These are phyloP conservation scores for Phylloscopus trochilus DNA, from an alignment of 2,113 vertebrate species.

Conservation along the genomic window DNA sequence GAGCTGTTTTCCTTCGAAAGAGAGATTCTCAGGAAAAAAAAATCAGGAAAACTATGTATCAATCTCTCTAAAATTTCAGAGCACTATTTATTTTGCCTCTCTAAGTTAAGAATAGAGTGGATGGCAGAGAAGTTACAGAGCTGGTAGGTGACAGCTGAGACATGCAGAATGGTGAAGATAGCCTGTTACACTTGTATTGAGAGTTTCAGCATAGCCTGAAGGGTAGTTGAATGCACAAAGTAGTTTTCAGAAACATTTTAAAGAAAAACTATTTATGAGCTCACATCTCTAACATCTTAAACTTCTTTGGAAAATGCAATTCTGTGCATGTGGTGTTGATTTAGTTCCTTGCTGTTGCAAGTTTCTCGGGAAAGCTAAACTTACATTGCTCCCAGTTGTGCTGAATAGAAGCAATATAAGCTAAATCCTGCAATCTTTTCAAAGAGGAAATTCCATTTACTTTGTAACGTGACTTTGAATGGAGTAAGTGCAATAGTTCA, in stretches of 20 bases:
- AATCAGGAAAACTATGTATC: not conserved
- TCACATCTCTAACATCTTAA: not conserved
- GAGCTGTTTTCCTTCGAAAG: not conserved
- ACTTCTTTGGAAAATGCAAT: not conserved
- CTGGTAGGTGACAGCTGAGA: not conserved
- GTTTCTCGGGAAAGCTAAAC: not conserved
- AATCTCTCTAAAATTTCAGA: not conserved
- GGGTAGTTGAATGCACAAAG: not conserved
- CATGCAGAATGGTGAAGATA: not conserved
- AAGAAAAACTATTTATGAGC: not conserved
- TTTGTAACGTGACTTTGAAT: not conserved
- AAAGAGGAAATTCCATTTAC: not conserved
- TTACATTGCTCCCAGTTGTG: not conserved
- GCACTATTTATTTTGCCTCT: not conserved
- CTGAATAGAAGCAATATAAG: not conserved
- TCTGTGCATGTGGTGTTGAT: not conserved
- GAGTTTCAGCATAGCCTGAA: not conserved
- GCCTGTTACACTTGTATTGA: not conserved
- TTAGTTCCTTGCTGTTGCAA: not conserved
- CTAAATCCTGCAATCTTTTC: not conserved
- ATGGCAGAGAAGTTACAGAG: not conserved
- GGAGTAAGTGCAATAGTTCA: not conserved
- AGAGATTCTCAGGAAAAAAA: fast-evolving
- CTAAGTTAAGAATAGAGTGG: not conserved
- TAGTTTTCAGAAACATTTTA: not conserved